A percentile compares a stretch with the other conserved stretches of the same genome.
phyloP scores from a whole-genome alignment of 2,797 vertebrate genomes.

The Columba guinea region DNA sequence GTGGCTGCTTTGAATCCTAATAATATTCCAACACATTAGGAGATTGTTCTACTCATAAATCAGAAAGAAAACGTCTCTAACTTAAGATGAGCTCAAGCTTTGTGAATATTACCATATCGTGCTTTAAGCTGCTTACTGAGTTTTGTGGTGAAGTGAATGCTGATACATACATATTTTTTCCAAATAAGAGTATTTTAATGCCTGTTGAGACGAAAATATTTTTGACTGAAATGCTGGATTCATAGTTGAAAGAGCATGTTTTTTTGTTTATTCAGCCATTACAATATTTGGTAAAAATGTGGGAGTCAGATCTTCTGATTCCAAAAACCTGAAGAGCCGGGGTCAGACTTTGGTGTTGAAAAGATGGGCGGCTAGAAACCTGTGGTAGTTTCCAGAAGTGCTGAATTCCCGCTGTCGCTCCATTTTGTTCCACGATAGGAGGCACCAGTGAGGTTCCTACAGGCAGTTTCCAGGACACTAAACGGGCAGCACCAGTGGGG shows the following conservation, averaged over 20 bases:
- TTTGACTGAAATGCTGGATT: background rate
- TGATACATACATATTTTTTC: background rate
- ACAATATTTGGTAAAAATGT: background rate
- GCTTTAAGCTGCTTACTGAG: background rate
- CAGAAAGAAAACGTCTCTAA: background rate
- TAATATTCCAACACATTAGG: rapidly evolving
- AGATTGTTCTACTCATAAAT: background rate
- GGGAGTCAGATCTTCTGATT: background rate
- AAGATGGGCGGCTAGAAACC: background rate
- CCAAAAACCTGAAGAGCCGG: background rate
- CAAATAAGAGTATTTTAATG: background rate
- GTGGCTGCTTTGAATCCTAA: background rate
- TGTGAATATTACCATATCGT: background rate
- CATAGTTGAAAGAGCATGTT: background rate
- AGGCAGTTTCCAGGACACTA: background rate
- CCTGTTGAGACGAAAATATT: constrained; percentile 12
- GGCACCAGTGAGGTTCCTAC: background rate
- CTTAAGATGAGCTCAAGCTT: background rate
- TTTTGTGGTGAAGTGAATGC: background rate
- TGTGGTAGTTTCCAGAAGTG: background rate
- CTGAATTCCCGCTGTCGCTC: background rate
- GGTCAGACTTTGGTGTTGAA: background rate
- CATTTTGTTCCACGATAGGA: background rate
- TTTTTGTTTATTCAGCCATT: background rate
- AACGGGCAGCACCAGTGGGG: background rate